Evolutionary conservation across 1,140 invertebrate species (phyloP).

Genomic region (Armadillidium nasatum): DNA sequence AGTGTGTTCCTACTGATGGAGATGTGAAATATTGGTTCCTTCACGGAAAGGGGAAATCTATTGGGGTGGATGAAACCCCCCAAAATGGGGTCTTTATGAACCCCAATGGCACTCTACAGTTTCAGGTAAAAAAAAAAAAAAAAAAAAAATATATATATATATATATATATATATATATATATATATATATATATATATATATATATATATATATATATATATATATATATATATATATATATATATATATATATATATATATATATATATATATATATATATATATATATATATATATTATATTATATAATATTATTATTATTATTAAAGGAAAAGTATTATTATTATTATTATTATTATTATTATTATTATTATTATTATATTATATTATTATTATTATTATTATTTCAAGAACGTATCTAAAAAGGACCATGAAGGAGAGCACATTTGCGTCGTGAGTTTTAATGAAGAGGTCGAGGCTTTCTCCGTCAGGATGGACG

Average conservation of each 20-base stretch:
- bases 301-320: not conserved
- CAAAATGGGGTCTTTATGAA: not conserved
- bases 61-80: not conserved
- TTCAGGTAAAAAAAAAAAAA: not conserved
- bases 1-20: not conserved
- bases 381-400: not conserved
- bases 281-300: not conserved
- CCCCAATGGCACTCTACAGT: not conserved
- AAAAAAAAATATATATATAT: too few species aligned
- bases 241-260: too few species aligned
- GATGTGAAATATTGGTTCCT: not conserved
- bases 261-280: not conserved
- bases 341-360: not conserved
- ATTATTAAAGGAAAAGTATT: not conserved
- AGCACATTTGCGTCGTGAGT: not conserved
- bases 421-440: not conserved
- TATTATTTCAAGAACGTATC: not conserved
- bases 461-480: not conserved
- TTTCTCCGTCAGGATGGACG: not conserved
- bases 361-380: not conserved
- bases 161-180: too few species aligned
- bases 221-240: too few species aligned
- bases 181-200: too few species aligned
- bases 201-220: too few species aligned
- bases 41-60: not conserved